Evolutionary conservation across 2,113 vertebrate genomes (phyloP).

Genomic region (Periophthalmodon schlosseri): DNA sequence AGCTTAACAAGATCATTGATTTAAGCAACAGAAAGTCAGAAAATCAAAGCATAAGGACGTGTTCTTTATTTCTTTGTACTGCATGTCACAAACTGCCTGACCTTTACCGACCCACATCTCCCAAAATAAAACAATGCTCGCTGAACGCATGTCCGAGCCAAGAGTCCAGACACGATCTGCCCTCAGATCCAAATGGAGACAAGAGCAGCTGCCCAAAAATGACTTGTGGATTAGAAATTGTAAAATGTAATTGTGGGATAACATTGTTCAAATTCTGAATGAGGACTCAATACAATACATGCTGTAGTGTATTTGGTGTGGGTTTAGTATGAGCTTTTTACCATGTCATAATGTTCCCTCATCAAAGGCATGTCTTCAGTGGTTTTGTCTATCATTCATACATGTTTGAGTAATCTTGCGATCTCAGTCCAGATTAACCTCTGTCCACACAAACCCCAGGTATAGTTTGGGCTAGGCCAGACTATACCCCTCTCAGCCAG

Average conservation of each 20-base stretch:
- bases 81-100: not conserved
- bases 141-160: not conserved
- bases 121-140: conserved; percentile 3
- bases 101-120: not conserved
- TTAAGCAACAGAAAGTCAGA: too few relatives aligned
- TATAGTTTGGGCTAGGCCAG: too few relatives aligned
- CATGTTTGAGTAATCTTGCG: too few relatives aligned
- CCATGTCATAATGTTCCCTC: not conserved
- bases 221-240: not conserved
- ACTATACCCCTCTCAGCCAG: too few relatives aligned
- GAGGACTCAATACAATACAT: not conserved
- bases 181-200: not conserved
- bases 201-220: not conserved
- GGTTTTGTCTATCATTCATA: too few relatives aligned
- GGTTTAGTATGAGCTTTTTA: not conserved
- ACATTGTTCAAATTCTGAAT: not conserved
- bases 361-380: too few relatives aligned
- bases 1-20: too few relatives aligned
- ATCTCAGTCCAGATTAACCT: too few relatives aligned
- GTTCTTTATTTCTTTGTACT: not conserved
- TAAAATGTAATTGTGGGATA: not conserved
- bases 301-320: too few relatives aligned
- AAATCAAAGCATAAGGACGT: too few relatives aligned
- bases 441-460: too few relatives aligned
- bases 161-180: conserved; percentile 4